phyloP scores from a whole-genome alignment of 2,113 vertebrate genomes.

The Isurus oxyrinchus region DNA sequence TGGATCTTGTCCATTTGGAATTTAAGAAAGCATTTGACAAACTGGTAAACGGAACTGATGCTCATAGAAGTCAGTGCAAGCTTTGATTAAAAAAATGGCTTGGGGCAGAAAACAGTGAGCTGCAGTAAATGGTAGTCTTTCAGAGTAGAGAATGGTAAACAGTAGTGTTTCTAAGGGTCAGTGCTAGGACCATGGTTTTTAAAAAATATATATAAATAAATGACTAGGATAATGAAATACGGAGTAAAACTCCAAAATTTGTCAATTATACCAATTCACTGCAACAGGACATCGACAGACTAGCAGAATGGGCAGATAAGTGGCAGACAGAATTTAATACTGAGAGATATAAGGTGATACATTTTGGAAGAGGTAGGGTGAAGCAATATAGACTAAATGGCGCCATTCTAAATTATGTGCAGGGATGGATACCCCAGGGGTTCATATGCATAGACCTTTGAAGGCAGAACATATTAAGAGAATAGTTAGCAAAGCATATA shows the following conservation, averaged over 20 bases:
- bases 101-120: not conserved
- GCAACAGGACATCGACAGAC: too few species aligned
- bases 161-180: not conserved
- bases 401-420: too few species aligned
- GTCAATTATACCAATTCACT: not conserved
- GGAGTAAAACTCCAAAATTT: not conserved
- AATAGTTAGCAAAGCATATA: not conserved
- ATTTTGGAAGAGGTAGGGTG: not conserved
- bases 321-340: not conserved
- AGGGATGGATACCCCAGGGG: too few species aligned
- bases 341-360: not conserved
- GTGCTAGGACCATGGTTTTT: not conserved
- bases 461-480: not conserved
- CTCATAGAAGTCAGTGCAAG: not conserved
- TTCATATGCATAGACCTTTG: too few species aligned
- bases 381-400: too few species aligned
- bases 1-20: too few species aligned
- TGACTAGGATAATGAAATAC: not conserved
- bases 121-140: not conserved
- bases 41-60: not conserved
- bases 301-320: not conserved
- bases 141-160: not conserved
- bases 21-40: too few species aligned
- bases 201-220: not conserved
- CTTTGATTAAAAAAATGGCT: not conserved